Conservation (phyloP, 2,113 vertebrate species). For the Eurystomus gularis region DNA sequence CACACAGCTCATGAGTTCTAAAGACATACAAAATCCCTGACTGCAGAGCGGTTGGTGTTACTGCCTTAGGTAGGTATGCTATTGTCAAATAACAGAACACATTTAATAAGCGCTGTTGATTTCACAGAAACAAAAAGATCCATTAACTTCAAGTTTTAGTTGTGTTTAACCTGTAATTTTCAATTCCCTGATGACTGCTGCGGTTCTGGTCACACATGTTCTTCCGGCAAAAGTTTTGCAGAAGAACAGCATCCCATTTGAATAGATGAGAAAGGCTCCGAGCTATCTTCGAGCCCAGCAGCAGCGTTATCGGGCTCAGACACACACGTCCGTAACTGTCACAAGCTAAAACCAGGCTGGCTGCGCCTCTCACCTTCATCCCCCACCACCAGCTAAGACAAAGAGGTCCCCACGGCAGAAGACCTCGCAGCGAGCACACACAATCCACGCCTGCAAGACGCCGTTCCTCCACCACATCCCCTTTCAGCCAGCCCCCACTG, state of each 20-base stretch:
- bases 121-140: background rate
- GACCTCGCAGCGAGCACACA: background rate
- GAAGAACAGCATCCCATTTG: background rate
- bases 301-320: background rate
- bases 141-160: background rate
- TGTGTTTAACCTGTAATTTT: background rate
- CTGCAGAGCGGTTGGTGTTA: background rate
- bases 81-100: background rate
- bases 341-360: background rate
- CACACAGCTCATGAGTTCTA: rapidly evolving
- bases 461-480: background rate
- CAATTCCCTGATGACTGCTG: background rate
- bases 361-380: background rate
- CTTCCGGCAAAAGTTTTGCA: background rate
- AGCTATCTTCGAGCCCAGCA: background rate
- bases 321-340: background rate
- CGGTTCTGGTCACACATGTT: background rate
- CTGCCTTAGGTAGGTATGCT: background rate
- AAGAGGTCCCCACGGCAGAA: background rate
- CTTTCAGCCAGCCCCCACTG: too few species aligned
- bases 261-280: rapidly evolving
- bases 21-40: background rate
- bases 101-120: background rate
- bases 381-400: background rate
- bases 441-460: background rate